Evolutionary conservation across 2,797 vertebrate genomes (phyloP).

Genomic region (Syngnathus acus): DNA sequence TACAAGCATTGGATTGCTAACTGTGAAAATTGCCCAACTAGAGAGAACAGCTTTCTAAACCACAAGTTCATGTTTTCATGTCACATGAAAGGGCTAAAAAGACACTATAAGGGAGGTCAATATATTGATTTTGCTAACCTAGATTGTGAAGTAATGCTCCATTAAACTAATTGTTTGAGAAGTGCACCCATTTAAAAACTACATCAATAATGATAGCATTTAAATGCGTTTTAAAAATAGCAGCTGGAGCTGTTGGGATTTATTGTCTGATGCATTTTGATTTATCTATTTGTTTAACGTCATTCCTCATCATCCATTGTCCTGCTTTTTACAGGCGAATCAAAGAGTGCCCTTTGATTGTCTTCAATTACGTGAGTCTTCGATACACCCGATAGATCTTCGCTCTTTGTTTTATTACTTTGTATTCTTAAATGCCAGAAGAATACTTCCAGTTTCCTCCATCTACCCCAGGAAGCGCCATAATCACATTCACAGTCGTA

Average conservation of each 20-base stretch:
- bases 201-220: conserved; percentile 42
- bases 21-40: conserved; percentile 16
- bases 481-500: not conserved
- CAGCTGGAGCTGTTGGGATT: conserved; percentile 18
- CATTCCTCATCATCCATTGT: conserved; percentile 23
- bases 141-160: conserved; percentile 55
- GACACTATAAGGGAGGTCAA: conserved; percentile 40
- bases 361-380: not conserved
- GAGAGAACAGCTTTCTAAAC: conserved; percentile 15
- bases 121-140: conserved; percentile 60
- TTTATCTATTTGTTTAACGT: conserved; percentile 44
- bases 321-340: conserved; percentile 10
- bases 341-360: conserved; percentile 1
- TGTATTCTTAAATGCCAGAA: not conserved
- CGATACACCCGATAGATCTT: not conserved
- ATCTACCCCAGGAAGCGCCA: not conserved
- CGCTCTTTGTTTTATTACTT: not conserved
- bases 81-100: conserved; percentile 1
- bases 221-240: conserved; percentile 41
- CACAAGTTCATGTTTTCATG: not conserved
- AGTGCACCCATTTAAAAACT: conserved; percentile 50
- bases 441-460: not conserved
- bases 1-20: not conserved
- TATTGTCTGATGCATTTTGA: conserved; percentile 30
- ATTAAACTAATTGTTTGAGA: conserved; percentile 66